Evolutionary conservation across 2,888 invertebrate genomes (phyloP), one percentile per base, ranked within the genome.

Genomic region (Sipha maydis): DNA sequence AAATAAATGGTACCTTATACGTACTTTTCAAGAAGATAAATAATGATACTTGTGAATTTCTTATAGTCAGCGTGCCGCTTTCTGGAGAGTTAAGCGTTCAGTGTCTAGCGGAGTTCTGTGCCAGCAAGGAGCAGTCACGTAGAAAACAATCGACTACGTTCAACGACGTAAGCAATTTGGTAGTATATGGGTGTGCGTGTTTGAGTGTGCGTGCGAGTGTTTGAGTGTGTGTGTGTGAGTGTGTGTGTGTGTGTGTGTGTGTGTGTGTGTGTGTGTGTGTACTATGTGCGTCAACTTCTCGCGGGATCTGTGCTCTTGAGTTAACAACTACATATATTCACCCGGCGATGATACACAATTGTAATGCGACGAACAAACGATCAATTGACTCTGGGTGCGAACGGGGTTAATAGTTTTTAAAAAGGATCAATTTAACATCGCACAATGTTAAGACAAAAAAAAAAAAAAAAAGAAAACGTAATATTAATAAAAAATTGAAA

Each of bases 381-480:
- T 73, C 80, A 86, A 86, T 86, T 86, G 86, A 86, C 86, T 38
- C 71, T 71, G 69, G 76, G 38, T 48, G 75, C 41, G 67, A n/a
- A 31, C 19, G 34, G 56, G 86, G 86, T 86, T 41, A 80, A 86
- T 80, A 56, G 79, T 56, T 86, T 86, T 86, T 80, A 80, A 79
- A 79, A 71, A 85, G 78, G 54, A 85, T 85, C 85, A 85, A 85
- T 85, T 85, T 85, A 79, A 85, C 69, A 34, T n/a, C 67, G 21
- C 54, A 31, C 48, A n/a, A 11, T 83, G 34, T n/a, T n/a, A 75
- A 54, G 75, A 48, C 21, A 73, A 71, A 31, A 38, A 61, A 34
- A 25, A 78, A 56, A 31, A 11, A 67, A 5, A 67, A 54, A 83
- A 56, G 48, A 48, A 61, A 61, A 34, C 2, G 34, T 34, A 34